Evolutionary conservation across 2,888 invertebrate species (phyloP).

Genomic region (Nasonovia ribisnigri): DNA sequence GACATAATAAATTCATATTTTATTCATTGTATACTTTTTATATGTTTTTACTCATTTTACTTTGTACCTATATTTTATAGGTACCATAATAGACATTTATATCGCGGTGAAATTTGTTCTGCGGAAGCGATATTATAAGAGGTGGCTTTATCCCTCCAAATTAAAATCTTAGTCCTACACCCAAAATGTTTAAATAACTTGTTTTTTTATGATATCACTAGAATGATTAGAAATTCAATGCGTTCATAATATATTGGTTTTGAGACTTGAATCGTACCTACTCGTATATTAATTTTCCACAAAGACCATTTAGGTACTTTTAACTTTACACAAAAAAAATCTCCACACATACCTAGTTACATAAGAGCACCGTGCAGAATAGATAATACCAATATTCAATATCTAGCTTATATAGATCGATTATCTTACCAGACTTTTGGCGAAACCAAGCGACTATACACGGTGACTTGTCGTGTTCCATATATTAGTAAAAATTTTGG

Average conservation of each 20-base stretch:
- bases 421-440: background rate
- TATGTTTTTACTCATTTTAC: too few species aligned
- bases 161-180: background rate
- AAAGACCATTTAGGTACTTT: background rate
- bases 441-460: background rate
- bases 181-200: background rate
- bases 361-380: background rate
- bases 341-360: background rate
- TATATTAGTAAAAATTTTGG: background rate
- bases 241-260: background rate
- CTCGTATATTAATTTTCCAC: background rate
- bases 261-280: background rate
- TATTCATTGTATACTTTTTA: too few species aligned
- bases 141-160: too few species aligned
- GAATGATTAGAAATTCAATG: background rate
- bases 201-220: background rate
- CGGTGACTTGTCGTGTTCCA: background rate
- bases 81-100: too few species aligned
- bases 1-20: too few species aligned
- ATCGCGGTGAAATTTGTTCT: too few species aligned
- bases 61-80: too few species aligned
- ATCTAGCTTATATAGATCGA: background rate
- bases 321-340: background rate
- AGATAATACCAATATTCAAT: background rate
- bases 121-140: too few species aligned